phyloP scores from a whole-genome alignment of 1,140 invertebrate genomes.

The Tetramorium parvispinum region DNA sequence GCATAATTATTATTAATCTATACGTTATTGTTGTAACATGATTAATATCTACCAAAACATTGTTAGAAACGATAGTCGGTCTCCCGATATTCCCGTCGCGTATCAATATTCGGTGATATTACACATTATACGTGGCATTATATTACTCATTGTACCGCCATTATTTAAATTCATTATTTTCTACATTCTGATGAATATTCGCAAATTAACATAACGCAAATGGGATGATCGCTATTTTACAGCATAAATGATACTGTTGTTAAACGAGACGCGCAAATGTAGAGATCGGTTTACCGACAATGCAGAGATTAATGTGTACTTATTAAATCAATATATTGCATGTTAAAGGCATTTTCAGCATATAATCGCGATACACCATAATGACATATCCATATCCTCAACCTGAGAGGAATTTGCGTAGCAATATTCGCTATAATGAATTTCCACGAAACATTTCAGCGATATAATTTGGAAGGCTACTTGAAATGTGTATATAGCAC shows the following conservation, averaged over 20 bases:
- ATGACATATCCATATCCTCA: slow-evolving; percentile 36
- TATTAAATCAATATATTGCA: slow-evolving; percentile 62
- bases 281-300: slow-evolving; percentile 28
- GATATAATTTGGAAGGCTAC: neutral
- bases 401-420: slow-evolving; percentile 29
- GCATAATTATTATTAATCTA: neutral
- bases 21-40: neutral
- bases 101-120: slow-evolving; percentile 6
- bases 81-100: neutral
- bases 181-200: neutral
- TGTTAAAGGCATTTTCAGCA: slow-evolving; percentile 57
- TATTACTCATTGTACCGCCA: slow-evolving; percentile 6
- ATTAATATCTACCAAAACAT: neutral
- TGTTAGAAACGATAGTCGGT: neutral
- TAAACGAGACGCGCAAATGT: slow-evolving; percentile 25
- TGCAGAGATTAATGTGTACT: slow-evolving; percentile 41
- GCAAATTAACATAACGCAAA: slow-evolving; percentile 5
- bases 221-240: slow-evolving; percentile 4
- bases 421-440: slow-evolving; percentile 17
- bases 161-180: slow-evolving; percentile 31
- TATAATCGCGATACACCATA: slow-evolving; percentile 19
- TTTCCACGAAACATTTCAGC: neutral
- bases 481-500: neutral
- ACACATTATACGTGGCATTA: neutral
- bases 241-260: slow-evolving; percentile 45